phyloP scores from a whole-genome alignment of 1,140 invertebrate species.

The Drosophila eugracilis region DNA sequence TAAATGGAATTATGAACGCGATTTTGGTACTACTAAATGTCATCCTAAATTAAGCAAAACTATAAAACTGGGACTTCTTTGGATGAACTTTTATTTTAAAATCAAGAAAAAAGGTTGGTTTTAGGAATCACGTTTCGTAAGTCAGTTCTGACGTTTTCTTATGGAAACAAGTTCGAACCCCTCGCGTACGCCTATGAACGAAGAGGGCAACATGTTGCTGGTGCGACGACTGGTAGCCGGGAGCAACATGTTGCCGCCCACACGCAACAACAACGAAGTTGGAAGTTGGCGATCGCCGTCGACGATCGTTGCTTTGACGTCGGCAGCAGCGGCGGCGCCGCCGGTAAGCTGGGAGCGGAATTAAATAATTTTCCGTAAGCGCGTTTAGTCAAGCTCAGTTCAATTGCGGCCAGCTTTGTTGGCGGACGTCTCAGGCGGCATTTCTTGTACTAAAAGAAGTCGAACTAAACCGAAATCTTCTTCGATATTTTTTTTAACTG shows the following conservation, averaged over 20 bases:
- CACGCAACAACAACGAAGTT: conserved; percentile 26
- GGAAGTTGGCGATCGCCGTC: conserved; percentile 45
- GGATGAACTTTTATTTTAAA: too few species aligned
- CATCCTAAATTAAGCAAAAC: too few species aligned
- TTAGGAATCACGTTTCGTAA: too few species aligned
- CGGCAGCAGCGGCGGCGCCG: conserved; percentile 7
- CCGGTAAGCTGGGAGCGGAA: conserved; percentile 53
- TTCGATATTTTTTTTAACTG: conserved; percentile 22
- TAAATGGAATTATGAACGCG: too few species aligned
- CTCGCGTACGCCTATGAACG: not conserved
- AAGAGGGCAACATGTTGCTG: conserved; percentile 9
- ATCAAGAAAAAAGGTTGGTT: too few species aligned
- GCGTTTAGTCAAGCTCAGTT: conserved; percentile 76
- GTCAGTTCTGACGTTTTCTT: too few species aligned
- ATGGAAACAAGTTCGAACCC: too few species aligned
- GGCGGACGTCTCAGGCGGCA: conserved; percentile 61
- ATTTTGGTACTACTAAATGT: too few species aligned
- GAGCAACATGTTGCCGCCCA: conserved; percentile 28
- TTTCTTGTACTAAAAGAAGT: not conserved
- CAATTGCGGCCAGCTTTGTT: conserved; percentile 74
- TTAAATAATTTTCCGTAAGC: conserved; percentile 82
- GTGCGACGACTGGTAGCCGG: not conserved
- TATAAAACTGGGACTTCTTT: too few species aligned
- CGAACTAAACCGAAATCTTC: conserved; percentile 1
- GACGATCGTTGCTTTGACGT: conserved; percentile 27